Evolutionary conservation across 2,888 invertebrate species (phyloP).

Genomic region (Perizoma affinitatum): DNA sequence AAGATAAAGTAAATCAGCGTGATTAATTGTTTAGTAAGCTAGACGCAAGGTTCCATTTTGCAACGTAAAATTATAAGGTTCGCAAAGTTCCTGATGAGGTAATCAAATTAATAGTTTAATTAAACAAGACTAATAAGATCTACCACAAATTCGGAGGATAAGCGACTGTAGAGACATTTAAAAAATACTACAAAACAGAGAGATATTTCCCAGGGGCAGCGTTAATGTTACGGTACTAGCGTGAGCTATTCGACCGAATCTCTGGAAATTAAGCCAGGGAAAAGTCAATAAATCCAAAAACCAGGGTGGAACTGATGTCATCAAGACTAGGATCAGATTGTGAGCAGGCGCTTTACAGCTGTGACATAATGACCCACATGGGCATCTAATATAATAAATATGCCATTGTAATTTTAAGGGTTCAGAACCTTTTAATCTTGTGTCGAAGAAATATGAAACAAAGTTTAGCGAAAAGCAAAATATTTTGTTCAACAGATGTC

Average conservation of each 20-base stretch:
- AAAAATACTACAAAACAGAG: conserved; percentile 74
- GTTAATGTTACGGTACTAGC: conserved; percentile 78
- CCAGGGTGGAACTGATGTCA: conserved; percentile 74
- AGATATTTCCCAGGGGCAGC: conserved; percentile 78
- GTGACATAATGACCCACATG: background rate
- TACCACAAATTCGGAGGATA: conserved; percentile 40
- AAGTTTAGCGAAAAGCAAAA: too few species aligned
- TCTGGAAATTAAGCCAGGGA: conserved; percentile 78
- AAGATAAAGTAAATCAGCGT: conserved; percentile 18
- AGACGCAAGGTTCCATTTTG: conserved; percentile 24
- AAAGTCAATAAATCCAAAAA: conserved; percentile 80
- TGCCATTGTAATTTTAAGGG: background rate
- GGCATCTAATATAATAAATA: background rate
- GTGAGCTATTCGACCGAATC: conserved; percentile 80
- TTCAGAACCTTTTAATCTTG: too few species aligned
- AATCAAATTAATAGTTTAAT: conserved; percentile 42
- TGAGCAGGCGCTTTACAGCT: background rate
- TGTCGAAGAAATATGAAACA: too few species aligned
- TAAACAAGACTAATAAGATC: conserved; percentile 41
- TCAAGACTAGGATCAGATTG: conserved; percentile 46
- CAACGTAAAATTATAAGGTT: conserved; percentile 27
- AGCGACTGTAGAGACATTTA: conserved; percentile 60
- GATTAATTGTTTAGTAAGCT: conserved; percentile 22
- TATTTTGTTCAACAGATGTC: too few species aligned
- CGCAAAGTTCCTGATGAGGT: conserved; percentile 32